Evolutionary conservation across 1,140 invertebrate genomes (phyloP).

Genomic region (Heliconius nattereri): DNA sequence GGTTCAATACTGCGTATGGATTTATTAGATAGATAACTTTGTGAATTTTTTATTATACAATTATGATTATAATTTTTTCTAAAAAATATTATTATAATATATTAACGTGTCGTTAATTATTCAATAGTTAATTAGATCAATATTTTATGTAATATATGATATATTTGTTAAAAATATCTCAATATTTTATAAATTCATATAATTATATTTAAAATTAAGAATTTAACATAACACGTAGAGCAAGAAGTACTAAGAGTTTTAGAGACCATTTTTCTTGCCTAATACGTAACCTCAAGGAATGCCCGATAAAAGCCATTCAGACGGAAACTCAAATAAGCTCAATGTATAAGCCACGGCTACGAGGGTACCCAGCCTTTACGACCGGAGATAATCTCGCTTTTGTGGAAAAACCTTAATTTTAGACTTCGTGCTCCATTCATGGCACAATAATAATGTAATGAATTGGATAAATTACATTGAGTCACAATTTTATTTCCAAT

Average conservation of each 20-base stretch:
- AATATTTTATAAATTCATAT: background rate
- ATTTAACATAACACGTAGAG: background rate
- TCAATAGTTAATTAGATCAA: too few relatives aligned
- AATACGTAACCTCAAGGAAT: slow-evolving; percentile 23
- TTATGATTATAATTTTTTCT: background rate
- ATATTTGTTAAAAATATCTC: too few relatives aligned
- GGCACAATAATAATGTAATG: background rate
- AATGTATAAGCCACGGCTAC: slow-evolving; percentile 38
- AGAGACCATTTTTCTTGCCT: slow-evolving; percentile 16
- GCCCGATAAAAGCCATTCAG: slow-evolving; percentile 47
- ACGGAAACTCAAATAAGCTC: slow-evolving; percentile 49
- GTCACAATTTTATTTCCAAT: background rate
- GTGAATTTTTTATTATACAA: background rate
- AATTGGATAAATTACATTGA: background rate
- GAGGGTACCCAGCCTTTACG: slow-evolving; percentile 18
- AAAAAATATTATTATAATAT: too few relatives aligned
- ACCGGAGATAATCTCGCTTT: slow-evolving; percentile 35
- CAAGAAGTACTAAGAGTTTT: background rate
- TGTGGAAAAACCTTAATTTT: slow-evolving; percentile 30
- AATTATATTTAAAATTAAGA: background rate
- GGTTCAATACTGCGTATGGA: background rate
- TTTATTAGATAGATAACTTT: background rate
- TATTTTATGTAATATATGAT: too few relatives aligned
- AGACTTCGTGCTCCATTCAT: slow-evolving; percentile 7
- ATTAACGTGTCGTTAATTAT: too few relatives aligned